These are phyloP conservation scores for Graptemys geographica DNA, from an alignment of 2,797 vertebrate species.

Conservation along the genomic window DNA sequence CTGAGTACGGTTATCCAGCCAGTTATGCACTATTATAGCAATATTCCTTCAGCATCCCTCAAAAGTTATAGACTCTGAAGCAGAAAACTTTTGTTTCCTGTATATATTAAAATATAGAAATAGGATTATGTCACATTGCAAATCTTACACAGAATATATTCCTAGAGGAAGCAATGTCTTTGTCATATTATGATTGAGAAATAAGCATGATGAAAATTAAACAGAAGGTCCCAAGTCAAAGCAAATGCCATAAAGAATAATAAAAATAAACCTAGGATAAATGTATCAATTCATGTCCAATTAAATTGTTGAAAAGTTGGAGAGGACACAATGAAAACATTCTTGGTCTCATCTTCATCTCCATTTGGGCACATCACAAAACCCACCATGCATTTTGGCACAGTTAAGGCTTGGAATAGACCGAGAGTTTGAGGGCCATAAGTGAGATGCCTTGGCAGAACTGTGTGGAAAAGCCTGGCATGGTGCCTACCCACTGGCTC, in stretches of 20 bases:
- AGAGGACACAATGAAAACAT: accelerated
- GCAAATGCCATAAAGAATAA: accelerated
- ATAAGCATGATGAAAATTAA: constrained; percentile 24
- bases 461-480: neutral
- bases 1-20: too few species aligned
- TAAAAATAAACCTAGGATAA: constrained; percentile 27
- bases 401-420: neutral
- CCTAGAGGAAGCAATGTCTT: neutral
- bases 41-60: accelerated
- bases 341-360: neutral
- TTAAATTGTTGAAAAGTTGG: neutral
- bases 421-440: neutral
- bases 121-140: accelerated
- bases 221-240: constrained; percentile 5
- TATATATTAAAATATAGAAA: neutral
- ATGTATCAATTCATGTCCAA: neutral
- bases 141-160: neutral
- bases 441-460: neutral
- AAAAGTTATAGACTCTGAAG: neutral
- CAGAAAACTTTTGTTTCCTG: neutral
- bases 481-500: accelerated
- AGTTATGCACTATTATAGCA: neutral
- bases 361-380: neutral
- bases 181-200: constrained; percentile 19
- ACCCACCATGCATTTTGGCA: accelerated